Conservation (phyloP, 2,797 vertebrate genomes). For the Yasuhikotakia modesta region DNA sequence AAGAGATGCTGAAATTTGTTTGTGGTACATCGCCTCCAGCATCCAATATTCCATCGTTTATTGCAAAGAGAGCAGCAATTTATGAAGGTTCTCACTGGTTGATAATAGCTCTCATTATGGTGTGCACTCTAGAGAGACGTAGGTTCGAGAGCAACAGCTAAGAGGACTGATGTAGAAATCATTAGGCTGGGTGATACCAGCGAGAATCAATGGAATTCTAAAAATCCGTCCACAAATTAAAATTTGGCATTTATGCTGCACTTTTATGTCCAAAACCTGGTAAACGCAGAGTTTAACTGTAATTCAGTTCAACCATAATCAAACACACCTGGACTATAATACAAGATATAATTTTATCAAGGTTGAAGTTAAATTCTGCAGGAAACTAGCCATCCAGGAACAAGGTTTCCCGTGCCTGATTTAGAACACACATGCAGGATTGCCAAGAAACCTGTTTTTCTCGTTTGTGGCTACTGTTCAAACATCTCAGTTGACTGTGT, state of each 20-base stretch:
- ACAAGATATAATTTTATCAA: too few relatives aligned
- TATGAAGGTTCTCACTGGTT: slow-evolving; percentile 8
- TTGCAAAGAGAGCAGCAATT: slow-evolving; percentile 8
- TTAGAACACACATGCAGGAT: neutral
- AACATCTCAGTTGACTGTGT: neutral
- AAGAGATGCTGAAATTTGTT: slow-evolving; percentile 6
- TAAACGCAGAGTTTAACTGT: neutral
- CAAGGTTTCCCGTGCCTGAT: too few relatives aligned
- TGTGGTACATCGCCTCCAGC: slow-evolving; percentile 7
- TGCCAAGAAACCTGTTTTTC: slow-evolving; percentile 33
- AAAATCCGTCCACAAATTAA: slow-evolving; percentile 17
- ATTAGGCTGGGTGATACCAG: neutral
- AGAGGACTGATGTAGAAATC: neutral
- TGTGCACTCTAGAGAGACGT: neutral
- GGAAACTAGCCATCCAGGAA: too few relatives aligned
- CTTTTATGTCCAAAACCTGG: neutral
- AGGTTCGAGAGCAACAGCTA: slow-evolving; percentile 7
- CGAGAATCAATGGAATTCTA: neutral
- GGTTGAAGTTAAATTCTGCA: too few relatives aligned
- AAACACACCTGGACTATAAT: too few relatives aligned
- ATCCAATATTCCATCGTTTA: neutral
- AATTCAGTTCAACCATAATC: too few relatives aligned
- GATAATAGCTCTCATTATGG: slow-evolving; percentile 29
- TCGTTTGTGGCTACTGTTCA: slow-evolving; percentile 5
- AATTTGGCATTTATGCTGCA: neutral